phyloP scores from a whole-genome alignment of 2,797 vertebrate species.

The Melanotaenia pygmaea region DNA sequence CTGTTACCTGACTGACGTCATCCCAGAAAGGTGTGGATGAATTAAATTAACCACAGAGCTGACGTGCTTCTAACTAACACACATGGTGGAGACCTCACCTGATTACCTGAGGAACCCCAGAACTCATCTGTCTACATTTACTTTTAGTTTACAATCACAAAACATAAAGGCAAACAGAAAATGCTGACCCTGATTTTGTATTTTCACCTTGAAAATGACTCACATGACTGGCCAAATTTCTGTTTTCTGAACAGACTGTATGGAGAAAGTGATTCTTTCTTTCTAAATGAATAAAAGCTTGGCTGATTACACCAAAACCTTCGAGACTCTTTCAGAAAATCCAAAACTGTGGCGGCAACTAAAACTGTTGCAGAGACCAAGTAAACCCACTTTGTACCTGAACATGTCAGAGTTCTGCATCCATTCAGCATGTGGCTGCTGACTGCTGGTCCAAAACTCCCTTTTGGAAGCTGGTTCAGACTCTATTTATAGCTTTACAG shows the following conservation, averaged over 20 bases:
- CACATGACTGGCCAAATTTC: too few species aligned
- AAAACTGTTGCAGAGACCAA: neutral
- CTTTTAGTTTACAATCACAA: neutral
- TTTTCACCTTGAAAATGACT: too few species aligned
- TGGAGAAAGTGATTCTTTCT: too few species aligned
- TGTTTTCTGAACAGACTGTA: too few species aligned
- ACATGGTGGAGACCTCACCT: neutral
- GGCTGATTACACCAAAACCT: too few species aligned
- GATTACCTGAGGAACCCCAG: too few species aligned
- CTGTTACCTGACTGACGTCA: constrained; percentile 38
- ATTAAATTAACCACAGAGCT: neutral
- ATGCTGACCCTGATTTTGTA: neutral
- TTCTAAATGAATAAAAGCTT: too few species aligned
- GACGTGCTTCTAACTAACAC: neutral
- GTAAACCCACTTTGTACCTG: neutral
- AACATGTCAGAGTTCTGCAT: neutral
- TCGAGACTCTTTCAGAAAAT: too few species aligned
- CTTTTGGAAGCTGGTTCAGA: constrained; percentile 9
- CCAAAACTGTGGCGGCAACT: too few species aligned
- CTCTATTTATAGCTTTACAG: constrained; percentile 67
- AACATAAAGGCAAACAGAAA: neutral
- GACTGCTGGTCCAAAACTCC: neutral
- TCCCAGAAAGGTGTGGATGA: constrained; percentile 34
- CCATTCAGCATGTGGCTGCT: neutral
- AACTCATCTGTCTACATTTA: neutral